These are phyloP conservation scores for Entosphenus tridentatus DNA, from an alignment of 2,113 vertebrate species.

Conservation along the genomic window DNA sequence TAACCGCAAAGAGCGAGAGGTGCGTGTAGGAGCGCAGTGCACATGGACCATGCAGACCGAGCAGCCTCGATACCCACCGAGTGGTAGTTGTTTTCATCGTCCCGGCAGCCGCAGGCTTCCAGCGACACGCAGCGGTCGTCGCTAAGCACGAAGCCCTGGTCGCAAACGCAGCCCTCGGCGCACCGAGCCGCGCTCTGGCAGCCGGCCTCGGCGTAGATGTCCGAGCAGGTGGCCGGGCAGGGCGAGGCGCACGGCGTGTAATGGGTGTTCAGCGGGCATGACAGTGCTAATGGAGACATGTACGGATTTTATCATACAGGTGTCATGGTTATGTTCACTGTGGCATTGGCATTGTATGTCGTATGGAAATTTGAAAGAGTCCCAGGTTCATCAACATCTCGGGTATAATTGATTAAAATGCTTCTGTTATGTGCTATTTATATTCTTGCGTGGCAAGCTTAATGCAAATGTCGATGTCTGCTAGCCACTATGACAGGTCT, in stretches of 20 bases:
- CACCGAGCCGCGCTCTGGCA: constrained; percentile 27
- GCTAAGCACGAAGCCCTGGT: constrained; percentile 27
- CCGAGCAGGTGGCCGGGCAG: constrained; percentile 33
- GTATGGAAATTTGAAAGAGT: neutral
- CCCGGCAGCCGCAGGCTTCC: constrained; percentile 30
- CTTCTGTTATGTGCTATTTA: too few species aligned
- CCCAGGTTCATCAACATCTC: neutral
- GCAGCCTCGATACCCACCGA: constrained; percentile 21
- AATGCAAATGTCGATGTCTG: too few species aligned
- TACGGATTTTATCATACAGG: neutral
- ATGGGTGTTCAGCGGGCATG: constrained; percentile 29
- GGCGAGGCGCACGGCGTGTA: constrained; percentile 30
- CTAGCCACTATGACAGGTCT: too few species aligned
- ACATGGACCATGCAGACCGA: neutral
- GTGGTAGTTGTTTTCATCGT: constrained; percentile 19
- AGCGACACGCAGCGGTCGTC: constrained; percentile 26
- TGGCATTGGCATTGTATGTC: neutral
- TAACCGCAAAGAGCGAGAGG: neutral
- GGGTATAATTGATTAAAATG: neutral
- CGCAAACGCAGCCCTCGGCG: constrained; percentile 39
- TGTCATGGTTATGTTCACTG: neutral
- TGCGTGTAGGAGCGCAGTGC: neutral
- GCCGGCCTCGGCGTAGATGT: constrained; percentile 26
- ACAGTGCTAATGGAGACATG: constrained; percentile 21
- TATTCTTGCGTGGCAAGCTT: too few species aligned